Conservation (phyloP, 2,113 vertebrate species). For the Atractosteus spatula region DNA sequence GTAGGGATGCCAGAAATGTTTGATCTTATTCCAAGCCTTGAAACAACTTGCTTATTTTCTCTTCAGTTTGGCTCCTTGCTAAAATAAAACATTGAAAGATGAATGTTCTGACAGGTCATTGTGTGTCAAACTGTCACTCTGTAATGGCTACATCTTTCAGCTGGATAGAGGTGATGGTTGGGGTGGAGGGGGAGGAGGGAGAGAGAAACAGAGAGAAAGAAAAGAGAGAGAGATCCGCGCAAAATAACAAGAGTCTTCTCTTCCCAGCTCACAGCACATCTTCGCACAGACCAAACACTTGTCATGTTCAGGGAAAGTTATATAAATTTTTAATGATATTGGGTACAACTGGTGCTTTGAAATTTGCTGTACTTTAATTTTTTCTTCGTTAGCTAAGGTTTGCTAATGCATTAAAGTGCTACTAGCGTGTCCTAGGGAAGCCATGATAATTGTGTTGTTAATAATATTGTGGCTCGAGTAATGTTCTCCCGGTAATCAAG, state of each 20-base stretch:
- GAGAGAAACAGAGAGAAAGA: constrained; percentile 32
- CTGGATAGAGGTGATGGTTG: constrained; percentile 75
- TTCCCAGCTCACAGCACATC: constrained; percentile 75
- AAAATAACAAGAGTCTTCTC: constrained; percentile 67
- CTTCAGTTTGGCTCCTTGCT: constrained; percentile 82
- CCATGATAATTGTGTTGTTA: constrained; percentile 85
- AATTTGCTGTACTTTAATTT: constrained; percentile 93
- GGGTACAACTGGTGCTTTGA: constrained; percentile 90
- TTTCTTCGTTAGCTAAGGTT: constrained; percentile 90
- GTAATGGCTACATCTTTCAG: constrained; percentile 93
- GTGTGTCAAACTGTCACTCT: constrained; percentile 92
- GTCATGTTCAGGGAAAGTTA: constrained; percentile 83
- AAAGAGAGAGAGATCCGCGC: constrained; percentile 51
- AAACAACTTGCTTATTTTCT: constrained; percentile 93
- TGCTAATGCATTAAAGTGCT: constrained; percentile 88
- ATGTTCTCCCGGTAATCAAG: constrained; percentile 91
- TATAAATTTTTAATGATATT: constrained; percentile 98
- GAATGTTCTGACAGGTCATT: constrained; percentile 91
- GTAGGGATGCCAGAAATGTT: constrained; percentile 82
- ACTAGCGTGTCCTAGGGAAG: constrained; percentile 87
- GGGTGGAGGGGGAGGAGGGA: constrained; percentile 61
- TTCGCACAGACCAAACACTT: constrained; percentile 87
- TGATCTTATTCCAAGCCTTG: constrained; percentile 87
- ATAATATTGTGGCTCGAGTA: constrained; percentile 86
- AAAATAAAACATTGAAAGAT: constrained; percentile 92